phyloP scores from a whole-genome alignment of 2,797 vertebrate genomes.

The Oceanodroma leucorhoa region DNA sequence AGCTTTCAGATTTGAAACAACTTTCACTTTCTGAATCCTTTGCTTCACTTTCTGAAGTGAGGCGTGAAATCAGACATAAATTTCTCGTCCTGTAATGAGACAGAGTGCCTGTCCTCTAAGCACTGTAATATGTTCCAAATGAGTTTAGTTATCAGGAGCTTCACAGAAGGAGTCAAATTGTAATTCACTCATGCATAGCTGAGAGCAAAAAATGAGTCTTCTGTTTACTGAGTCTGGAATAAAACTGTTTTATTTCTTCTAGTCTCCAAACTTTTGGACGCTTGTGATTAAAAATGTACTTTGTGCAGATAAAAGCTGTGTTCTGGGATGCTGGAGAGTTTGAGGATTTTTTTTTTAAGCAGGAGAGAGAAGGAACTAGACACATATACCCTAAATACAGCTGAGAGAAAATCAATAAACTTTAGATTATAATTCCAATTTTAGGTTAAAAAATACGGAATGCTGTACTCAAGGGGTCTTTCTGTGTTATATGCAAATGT shows the following conservation, averaged over 20 bases:
- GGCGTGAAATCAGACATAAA: slow-evolving; percentile 7
- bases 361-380: neutral
- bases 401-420: neutral
- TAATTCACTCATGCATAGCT: neutral
- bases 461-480: neutral
- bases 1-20: slow-evolving; percentile 4
- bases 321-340: neutral
- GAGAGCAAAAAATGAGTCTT: neutral
- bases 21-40: neutral
- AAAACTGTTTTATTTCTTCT: neutral
- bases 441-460: neutral
- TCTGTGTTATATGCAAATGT: neutral
- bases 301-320: neutral
- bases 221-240: neutral
- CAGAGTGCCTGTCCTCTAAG: neutral
- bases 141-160: neutral
- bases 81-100: slow-evolving; percentile 12
- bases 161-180: neutral
- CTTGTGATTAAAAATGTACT: neutral
- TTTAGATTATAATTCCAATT: neutral
- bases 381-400: neutral
- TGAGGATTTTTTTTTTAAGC: neutral
- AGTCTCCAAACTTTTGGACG: neutral
- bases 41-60: slow-evolving; percentile 21
- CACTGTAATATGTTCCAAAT: neutral